These are phyloP conservation scores for Dolichoris vasculosae DNA, from an alignment of 1,140 invertebrate genomes.

Conservation along the genomic window DNA sequence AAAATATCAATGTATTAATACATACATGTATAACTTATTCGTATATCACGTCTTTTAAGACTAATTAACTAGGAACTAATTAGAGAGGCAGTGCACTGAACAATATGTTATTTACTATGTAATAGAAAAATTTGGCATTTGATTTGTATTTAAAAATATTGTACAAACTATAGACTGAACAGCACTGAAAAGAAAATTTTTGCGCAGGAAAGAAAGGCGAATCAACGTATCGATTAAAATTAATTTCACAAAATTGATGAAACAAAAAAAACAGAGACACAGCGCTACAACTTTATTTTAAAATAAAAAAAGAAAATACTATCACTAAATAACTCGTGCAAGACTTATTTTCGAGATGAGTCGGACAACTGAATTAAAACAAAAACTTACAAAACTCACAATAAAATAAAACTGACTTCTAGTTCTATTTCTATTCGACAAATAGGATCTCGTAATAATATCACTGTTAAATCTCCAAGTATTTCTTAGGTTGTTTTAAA, in stretches of 20 bases:
- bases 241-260: not conserved
- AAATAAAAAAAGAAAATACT: conserved; percentile 44
- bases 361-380: conserved; percentile 39
- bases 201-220: not conserved
- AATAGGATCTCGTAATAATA: conserved; percentile 52
- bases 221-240: not conserved
- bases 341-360: conserved; percentile 62
- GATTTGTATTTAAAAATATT: conserved; percentile 19
- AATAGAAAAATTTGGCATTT: conserved; percentile 11
- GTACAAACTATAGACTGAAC: conserved; percentile 18
- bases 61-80: conserved; percentile 70
- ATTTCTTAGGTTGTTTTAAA: conserved; percentile 2
- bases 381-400: conserved; percentile 51
- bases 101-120: conserved; percentile 43
- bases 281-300: conserved; percentile 40
- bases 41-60: conserved; percentile 65
- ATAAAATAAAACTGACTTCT: conserved; percentile 56
- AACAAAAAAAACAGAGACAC: conserved; percentile 30
- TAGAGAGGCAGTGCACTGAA: conserved; percentile 56
- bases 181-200: conserved; percentile 1
- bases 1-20: conserved; percentile 61
- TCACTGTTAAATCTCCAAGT: conserved; percentile 36
- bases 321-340: conserved; percentile 41
- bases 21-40: conserved; percentile 56
- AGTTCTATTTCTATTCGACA: conserved; percentile 44